A percentile compares a stretch with the other conserved stretches of the same genome.
phyloP scores from a whole-genome alignment of 2,888 invertebrate genomes.

The Nomada goodeniana region DNA sequence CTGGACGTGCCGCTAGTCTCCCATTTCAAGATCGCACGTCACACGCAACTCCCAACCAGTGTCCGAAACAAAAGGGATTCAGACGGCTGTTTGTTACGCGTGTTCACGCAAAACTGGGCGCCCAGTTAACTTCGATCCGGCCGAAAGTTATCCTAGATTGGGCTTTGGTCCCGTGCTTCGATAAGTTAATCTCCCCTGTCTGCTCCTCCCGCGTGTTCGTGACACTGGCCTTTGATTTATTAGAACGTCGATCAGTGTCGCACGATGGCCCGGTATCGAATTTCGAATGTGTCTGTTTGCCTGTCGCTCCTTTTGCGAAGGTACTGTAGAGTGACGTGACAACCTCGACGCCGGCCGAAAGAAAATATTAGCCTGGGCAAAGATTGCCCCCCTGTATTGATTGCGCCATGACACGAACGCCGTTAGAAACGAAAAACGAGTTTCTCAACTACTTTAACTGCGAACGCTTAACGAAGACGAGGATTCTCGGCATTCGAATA shows the following conservation, averaged over 20 bases:
- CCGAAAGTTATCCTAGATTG: slow-evolving; percentile 74
- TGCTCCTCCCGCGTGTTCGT: slow-evolving; percentile 74
- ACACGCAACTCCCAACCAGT: slow-evolving; percentile 6
- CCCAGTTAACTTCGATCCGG: slow-evolving; percentile 56
- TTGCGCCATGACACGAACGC: not conserved
- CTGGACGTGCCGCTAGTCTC: slow-evolving; percentile 9
- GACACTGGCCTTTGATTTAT: slow-evolving; percentile 77
- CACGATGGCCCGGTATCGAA: slow-evolving; percentile 70
- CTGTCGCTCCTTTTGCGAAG: slow-evolving; percentile 60
- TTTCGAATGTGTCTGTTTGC: slow-evolving; percentile 70
- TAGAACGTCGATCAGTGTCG: slow-evolving; percentile 74
- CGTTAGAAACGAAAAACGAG: not conserved
- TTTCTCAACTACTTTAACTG: not conserved
- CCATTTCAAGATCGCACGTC: slow-evolving; percentile 26
- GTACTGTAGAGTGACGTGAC: slow-evolving; percentile 37
- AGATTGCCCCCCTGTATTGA: slow-evolving; percentile 44
- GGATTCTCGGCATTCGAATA: not conserved
- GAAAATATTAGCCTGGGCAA: slow-evolving; percentile 53
- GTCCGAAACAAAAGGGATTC: slow-evolving; percentile 52
- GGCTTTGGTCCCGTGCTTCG: slow-evolving; percentile 71
- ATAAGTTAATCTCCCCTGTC: slow-evolving; percentile 78
- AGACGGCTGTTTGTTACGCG: slow-evolving; percentile 44
- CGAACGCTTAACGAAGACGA: not conserved
- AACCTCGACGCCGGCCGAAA: slow-evolving; percentile 38
- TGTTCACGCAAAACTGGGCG: slow-evolving; percentile 61